These are phyloP conservation scores for Mugil cephalus DNA, from an alignment of 2,113 vertebrate species.

Conservation along the genomic window DNA sequence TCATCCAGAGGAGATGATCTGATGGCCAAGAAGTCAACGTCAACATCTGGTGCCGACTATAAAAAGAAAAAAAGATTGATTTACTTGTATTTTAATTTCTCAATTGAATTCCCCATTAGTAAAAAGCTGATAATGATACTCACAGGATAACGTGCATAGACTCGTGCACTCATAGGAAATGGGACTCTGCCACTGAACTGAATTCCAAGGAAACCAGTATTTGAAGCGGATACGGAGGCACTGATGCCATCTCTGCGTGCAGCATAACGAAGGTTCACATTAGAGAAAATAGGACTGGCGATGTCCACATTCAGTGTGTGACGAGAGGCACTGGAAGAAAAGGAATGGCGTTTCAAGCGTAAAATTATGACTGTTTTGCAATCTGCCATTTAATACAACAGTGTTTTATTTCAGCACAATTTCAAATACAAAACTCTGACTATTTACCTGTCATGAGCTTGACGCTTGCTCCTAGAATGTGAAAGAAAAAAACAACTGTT, in stretches of 20 bases:
- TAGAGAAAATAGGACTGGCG: constrained; percentile 87
- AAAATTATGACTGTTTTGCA: background rate
- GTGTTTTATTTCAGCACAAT: background rate
- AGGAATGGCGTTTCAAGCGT: constrained; percentile 13
- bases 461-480: constrained; percentile 57
- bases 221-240: constrained; percentile 82
- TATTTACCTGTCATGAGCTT: constrained; percentile 62
- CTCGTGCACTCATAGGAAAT: constrained; percentile 71
- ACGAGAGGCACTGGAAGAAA: constrained; percentile 71
- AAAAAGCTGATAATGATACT: constrained; percentile 58
- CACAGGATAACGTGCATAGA: constrained; percentile 87
- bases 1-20: constrained; percentile 74
- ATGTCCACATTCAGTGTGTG: constrained; percentile 83
- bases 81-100: background rate
- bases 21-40: constrained; percentile 85
- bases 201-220: constrained; percentile 85
- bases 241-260: constrained; percentile 61
- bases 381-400: background rate
- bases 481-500: background rate
- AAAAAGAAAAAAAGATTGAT: constrained; percentile 7
- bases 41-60: constrained; percentile 87
- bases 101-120: background rate
- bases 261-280: constrained; percentile 79
- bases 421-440: background rate
- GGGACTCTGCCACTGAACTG: constrained; percentile 56